Conservation (phyloP, 2,113 vertebrate species). For the Laterallus jamaicensis region DNA sequence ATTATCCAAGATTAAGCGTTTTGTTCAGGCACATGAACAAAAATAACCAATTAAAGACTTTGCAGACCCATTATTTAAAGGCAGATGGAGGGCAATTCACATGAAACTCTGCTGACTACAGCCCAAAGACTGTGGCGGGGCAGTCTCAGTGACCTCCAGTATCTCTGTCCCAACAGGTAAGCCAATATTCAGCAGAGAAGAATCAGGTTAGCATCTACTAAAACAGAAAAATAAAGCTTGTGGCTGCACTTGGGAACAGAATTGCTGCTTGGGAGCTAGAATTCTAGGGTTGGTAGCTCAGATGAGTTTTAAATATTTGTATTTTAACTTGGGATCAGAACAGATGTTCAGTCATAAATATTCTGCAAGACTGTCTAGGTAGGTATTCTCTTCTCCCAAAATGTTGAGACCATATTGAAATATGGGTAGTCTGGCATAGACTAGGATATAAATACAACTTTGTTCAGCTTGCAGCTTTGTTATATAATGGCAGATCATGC, state of each 20-base stretch:
- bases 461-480: background rate
- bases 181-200: background rate
- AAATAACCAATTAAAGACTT: conserved; percentile 79
- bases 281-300: background rate
- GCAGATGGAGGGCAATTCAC: background rate
- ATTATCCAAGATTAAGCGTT: conserved; percentile 84
- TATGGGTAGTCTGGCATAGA: background rate
- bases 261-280: background rate
- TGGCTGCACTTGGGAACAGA: background rate
- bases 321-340: background rate
- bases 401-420: background rate
- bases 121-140: background rate
- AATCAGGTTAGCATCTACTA: background rate
- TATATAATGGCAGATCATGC: background rate
- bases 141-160: background rate
- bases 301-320: background rate
- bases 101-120: background rate
- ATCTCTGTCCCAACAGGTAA: conserved; percentile 8
- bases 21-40: conserved; percentile 80
- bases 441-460: background rate
- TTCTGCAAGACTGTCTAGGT: background rate
- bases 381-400: background rate
- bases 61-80: conserved; percentile 78
- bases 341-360: background rate
- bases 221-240: background rate